Evolutionary conservation across 2,113 vertebrate species (phyloP).

Genomic region (Salvelinus namaycush): DNA sequence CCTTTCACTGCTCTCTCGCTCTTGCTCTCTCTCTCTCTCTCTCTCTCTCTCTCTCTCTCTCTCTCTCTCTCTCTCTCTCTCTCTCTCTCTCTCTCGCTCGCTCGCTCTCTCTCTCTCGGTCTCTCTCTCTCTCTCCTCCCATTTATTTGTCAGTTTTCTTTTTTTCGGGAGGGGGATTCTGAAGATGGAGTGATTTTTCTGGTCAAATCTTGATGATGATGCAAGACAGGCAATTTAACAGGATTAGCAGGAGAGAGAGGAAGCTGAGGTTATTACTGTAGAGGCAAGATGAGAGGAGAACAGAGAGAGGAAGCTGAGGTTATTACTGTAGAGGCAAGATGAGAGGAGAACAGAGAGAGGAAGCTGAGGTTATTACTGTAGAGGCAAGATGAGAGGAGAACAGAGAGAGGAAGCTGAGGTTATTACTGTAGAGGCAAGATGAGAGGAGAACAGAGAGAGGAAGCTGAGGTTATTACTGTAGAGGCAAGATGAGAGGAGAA

Average conservation of each 20-base stretch:
- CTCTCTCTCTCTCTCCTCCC: neutral
- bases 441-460: too few relatives aligned
- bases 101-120: too few relatives aligned
- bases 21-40: neutral
- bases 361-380: too few relatives aligned
- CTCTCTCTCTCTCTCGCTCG: neutral
- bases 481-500: too few relatives aligned
- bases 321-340: too few relatives aligned
- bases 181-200: conserved; percentile 60
- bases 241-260: conserved; percentile 66
- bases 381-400: too few relatives aligned
- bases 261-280: conserved; percentile 71
- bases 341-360: too few relatives aligned
- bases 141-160: neutral
- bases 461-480: too few relatives aligned
- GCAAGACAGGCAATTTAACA: conserved; percentile 25
- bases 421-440: too few relatives aligned
- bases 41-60: too few relatives aligned
- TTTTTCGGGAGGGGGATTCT: neutral
- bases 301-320: too few relatives aligned
- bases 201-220: conserved; percentile 68
- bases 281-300: conserved; percentile 57
- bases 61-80: neutral
- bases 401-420: too few relatives aligned
- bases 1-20: conserved; percentile 5